A percentile compares a stretch with the other conserved stretches of the same genome.
Evolutionary conservation across 1,140 invertebrate species (phyloP).

Genomic region (Calosoma granatense): DNA sequence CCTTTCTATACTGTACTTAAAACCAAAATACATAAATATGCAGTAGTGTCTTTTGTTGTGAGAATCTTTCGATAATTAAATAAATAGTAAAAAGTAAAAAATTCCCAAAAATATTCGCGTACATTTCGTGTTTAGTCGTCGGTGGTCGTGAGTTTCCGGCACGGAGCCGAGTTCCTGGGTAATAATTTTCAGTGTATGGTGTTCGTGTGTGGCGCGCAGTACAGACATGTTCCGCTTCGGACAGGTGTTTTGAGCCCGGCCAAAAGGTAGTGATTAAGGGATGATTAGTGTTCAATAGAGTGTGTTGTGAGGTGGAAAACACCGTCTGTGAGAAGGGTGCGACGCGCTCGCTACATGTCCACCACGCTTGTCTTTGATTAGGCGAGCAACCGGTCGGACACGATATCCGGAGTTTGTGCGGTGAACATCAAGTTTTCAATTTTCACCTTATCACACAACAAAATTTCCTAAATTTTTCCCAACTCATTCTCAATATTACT

Average conservation of each 20-base stretch:
- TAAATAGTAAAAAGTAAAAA: not conserved
- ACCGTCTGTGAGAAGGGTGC: no score
- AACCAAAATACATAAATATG: no score
- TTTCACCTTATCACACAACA: no score
- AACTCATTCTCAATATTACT: no score
- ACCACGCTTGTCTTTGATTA: no score
- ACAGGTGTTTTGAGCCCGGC: not conserved
- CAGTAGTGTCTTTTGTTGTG: no score
- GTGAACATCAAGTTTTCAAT: no score
- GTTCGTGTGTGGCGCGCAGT: not conserved
- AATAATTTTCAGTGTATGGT: slow-evolving; percentile 4
- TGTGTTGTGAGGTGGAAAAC: not conserved
- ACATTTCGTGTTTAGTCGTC: not conserved
- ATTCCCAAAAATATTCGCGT: not conserved
- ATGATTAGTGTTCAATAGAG: not conserved
- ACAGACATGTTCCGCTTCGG: not conserved
- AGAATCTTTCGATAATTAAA: not conserved
- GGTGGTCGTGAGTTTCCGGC: not conserved
- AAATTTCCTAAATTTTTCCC: no score
- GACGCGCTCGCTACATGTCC: no score
- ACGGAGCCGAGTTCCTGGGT: not conserved
- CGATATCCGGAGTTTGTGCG: no score
- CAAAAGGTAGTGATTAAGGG: not conserved
- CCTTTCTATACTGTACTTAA: no score
- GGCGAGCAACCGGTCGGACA: no score